A percentile compares a stretch with the other conserved stretches of the same genome.
phyloP scores from a whole-genome alignment of 2,113 vertebrate genomes.

The Notothenia rossii region DNA sequence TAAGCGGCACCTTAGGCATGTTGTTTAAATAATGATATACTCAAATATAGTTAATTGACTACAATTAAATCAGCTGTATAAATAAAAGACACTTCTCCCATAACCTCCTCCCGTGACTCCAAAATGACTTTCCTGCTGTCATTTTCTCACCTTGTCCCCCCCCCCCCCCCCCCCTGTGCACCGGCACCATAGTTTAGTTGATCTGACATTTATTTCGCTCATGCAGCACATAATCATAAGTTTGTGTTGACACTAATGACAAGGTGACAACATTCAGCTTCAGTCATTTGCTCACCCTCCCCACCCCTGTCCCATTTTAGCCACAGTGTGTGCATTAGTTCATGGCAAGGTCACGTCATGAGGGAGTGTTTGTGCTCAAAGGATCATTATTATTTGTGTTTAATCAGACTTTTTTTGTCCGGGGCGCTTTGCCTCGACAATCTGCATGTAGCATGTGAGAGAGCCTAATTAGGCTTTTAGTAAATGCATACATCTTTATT shows the following conservation, averaged over 20 bases:
- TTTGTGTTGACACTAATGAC: constrained; percentile 44
- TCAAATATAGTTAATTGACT: not conserved
- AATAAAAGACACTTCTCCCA: not conserved
- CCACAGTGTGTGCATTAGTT: constrained; percentile 33
- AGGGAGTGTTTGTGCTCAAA: constrained; percentile 35
- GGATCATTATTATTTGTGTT: constrained; percentile 42
- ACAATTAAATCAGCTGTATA: not conserved
- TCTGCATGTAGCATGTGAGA: constrained; percentile 10
- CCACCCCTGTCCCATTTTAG: constrained; percentile 23
- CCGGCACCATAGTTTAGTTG: constrained; percentile 4
- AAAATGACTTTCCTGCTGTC: not conserved
- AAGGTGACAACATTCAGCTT: constrained; percentile 45
- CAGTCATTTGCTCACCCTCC: constrained; percentile 26
- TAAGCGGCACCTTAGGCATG: not conserved
- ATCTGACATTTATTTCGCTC: constrained; percentile 39
- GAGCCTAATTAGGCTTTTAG: constrained; percentile 22
- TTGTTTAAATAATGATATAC: not conserved
- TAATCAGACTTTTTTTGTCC: constrained; percentile 31
- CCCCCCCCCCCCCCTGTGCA: not conserved
- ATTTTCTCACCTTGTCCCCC: not conserved
- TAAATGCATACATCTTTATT: constrained; percentile 20
- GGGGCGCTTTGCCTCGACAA: constrained; percentile 11
- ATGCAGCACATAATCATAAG: constrained; percentile 22
- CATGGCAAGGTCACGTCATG: constrained; percentile 29
- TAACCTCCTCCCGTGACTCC: not conserved